Evolutionary conservation across 2,797 vertebrate genomes (phyloP).

Genomic region (Megalops cyprinoides): DNA sequence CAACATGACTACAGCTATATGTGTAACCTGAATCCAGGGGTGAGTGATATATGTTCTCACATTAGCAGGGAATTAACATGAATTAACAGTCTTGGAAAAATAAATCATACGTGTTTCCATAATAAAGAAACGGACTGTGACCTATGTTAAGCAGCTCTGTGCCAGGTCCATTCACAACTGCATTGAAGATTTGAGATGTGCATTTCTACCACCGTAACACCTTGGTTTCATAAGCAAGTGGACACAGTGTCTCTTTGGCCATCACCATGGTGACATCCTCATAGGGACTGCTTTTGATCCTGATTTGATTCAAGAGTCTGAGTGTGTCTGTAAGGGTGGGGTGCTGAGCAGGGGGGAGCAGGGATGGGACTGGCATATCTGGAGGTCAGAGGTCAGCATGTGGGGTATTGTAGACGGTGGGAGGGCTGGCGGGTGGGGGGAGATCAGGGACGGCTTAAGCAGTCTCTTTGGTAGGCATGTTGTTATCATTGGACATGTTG

Average conservation of each 20-base stretch:
- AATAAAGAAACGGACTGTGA: too few species aligned
- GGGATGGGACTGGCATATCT: not conserved
- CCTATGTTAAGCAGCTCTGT: too few species aligned
- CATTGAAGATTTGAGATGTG: too few species aligned
- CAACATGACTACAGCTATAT: not conserved
- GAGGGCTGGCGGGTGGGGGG: not conserved
- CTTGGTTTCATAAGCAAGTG: not conserved
- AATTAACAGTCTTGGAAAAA: too few species aligned
- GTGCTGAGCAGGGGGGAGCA: not conserved
- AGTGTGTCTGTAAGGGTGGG: not conserved
- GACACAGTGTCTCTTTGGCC: not conserved
- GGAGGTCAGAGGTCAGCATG: not conserved
- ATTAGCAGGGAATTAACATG: too few species aligned
- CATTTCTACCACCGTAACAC: not conserved
- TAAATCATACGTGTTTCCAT: too few species aligned
- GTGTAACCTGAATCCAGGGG: not conserved
- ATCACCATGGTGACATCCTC: not conserved
- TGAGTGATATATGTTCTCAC: not conserved
- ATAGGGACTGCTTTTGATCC: not conserved
- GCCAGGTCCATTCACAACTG: too few species aligned
- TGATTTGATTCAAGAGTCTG: not conserved
- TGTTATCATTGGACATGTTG: too few species aligned
- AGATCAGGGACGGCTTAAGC: conserved; percentile 57
- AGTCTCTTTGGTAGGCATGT: conserved; percentile 71
- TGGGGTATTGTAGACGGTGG: not conserved